Percentiles rank a stretch among this genome's conserved stretches.
These are phyloP conservation scores for Camarhynchus parvulus DNA, from an alignment of 2,113 vertebrate genomes.

Conservation along the genomic window DNA sequence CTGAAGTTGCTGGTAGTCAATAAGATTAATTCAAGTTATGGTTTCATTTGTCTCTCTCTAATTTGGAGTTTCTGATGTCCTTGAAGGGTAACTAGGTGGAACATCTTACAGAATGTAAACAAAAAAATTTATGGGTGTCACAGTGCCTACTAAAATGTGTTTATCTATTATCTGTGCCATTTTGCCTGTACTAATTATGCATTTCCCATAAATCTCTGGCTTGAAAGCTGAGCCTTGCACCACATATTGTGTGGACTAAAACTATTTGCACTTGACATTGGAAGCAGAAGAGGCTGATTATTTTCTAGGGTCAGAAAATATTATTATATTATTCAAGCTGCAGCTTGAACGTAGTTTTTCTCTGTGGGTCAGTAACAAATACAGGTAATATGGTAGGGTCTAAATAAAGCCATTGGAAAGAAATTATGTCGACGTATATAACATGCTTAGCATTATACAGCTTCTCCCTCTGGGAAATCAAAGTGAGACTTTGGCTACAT, in stretches of 20 bases:
- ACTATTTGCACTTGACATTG: not conserved
- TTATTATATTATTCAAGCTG: not conserved
- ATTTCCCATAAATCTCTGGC: not conserved
- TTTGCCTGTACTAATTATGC: not conserved
- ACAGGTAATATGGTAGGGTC: fast-evolving
- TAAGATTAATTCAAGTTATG: not conserved
- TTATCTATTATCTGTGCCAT: not conserved
- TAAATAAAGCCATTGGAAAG: not conserved
- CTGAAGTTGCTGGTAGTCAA: not conserved
- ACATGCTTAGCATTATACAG: not conserved
- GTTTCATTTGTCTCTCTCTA: not conserved
- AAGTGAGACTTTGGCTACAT: not conserved
- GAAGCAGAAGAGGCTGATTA: not conserved
- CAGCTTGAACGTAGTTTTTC: not conserved
- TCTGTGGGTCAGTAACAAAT: not conserved
- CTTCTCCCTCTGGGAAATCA: not conserved
- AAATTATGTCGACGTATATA: not conserved
- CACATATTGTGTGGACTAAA: not conserved
- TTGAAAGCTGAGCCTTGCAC: not conserved
- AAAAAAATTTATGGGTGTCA: not conserved
- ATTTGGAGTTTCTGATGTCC: not conserved
- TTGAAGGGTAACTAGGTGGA: not conserved
- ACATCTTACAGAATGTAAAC: not conserved
- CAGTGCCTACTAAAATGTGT: not conserved
- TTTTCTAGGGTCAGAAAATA: not conserved